Evolutionary conservation across 2,888 invertebrate genomes (phyloP).

Genomic region (Girardia tigrina): DNA sequence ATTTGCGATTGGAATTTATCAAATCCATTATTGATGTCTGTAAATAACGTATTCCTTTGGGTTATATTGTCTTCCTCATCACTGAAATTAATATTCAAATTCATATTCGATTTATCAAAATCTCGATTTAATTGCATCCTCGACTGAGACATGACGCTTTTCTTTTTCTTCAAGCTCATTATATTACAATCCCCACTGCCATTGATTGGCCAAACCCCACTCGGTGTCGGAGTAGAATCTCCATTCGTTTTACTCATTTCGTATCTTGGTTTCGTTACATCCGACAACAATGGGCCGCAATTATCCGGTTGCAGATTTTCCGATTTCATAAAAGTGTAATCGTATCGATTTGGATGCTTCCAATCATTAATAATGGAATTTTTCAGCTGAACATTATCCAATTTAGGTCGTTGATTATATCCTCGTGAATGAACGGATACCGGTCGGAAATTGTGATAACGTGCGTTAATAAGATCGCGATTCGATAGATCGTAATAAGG

Average conservation of each 20-base stretch:
- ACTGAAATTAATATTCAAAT: not conserved
- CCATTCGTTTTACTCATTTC: not conserved
- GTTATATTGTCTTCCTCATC: not conserved
- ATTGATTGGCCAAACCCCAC: not conserved
- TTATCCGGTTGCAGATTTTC: not conserved
- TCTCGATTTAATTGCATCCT: not conserved
- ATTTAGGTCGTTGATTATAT: not conserved
- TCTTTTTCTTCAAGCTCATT: not conserved
- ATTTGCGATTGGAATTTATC: not conserved
- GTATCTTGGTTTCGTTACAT: not conserved
- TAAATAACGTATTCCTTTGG: not conserved
- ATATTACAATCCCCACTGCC: not conserved
- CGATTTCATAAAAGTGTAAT: not conserved
- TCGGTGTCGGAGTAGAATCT: not conserved
- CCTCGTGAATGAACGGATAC: not conserved
- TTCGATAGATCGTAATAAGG: not conserved
- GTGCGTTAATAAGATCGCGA: not conserved
- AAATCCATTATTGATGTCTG: not conserved
- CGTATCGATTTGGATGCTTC: not conserved
- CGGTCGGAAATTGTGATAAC: not conserved
- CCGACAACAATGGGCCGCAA: not conserved
- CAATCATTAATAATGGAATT: not conserved
- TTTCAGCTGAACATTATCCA: not conserved
- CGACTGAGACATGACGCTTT: not conserved
- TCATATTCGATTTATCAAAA: not conserved